These are phyloP conservation scores for Geotrupes spiniger DNA, from an alignment of 2,888 invertebrate genomes.

Conservation along the genomic window DNA sequence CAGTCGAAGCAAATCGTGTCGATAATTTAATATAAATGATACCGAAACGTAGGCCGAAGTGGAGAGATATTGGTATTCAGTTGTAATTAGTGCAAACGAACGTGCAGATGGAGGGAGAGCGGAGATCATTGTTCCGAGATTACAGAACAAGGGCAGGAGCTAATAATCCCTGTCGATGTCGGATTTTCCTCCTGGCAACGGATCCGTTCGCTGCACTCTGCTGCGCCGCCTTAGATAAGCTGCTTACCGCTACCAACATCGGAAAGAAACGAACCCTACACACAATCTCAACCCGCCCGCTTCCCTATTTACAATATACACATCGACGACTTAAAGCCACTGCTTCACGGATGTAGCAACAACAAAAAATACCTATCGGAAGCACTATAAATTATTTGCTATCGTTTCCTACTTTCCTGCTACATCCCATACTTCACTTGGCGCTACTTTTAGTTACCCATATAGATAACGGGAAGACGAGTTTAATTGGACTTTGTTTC, in stretches of 20 bases:
- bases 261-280: constrained; percentile 16
- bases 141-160: constrained; percentile 33
- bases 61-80: constrained; percentile 13
- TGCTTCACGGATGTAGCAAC: not conserved
- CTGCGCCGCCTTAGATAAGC: constrained; percentile 35
- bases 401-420: constrained; percentile 2
- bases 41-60: not conserved
- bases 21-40: constrained; percentile 1
- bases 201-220: constrained; percentile 36
- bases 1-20: not conserved
- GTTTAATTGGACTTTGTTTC: not conserved
- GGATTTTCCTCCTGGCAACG: constrained; percentile 36
- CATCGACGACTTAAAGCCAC: constrained; percentile 1
- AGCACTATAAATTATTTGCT: constrained; percentile 9
- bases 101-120: constrained; percentile 23
- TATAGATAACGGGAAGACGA: not conserved
- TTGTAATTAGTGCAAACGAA: constrained; percentile 27
- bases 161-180: constrained; percentile 43
- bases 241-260: constrained; percentile 29
- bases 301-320: constrained; percentile 6
- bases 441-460: not conserved
- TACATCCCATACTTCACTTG: too few species aligned
- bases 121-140: constrained; percentile 31
- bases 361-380: constrained; percentile 1
- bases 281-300: constrained; percentile 17